These are phyloP conservation scores for Quiscalus mexicanus DNA, from an alignment of 2,113 vertebrate genomes.

Conservation along the genomic window DNA sequence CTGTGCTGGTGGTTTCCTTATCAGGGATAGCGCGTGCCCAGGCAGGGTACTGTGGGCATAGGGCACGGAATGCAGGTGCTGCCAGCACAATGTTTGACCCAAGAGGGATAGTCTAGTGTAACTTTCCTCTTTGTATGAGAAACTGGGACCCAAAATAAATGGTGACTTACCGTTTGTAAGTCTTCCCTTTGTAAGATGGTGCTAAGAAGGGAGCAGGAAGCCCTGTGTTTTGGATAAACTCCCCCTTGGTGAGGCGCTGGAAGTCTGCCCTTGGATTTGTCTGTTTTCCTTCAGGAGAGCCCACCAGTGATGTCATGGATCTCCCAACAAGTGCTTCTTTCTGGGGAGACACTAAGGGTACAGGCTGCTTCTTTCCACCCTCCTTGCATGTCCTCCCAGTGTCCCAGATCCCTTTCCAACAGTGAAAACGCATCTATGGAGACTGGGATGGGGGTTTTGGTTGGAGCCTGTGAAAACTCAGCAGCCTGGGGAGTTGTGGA, in stretches of 20 bases:
- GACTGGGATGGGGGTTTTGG: not conserved
- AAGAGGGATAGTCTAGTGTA: not conserved
- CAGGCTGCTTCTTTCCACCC: not conserved
- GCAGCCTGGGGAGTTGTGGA: not conserved
- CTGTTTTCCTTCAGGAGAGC: not conserved
- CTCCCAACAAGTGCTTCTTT: not conserved
- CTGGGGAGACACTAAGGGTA: not conserved
- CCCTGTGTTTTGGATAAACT: not conserved
- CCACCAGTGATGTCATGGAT: rapidly evolving
- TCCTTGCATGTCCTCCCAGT: rapidly evolving
- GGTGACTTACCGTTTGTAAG: not conserved
- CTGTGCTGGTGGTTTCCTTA: not conserved
- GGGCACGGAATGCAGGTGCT: not conserved
- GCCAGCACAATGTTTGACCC: not conserved
- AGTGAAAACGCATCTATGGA: not conserved
- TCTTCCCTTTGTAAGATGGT: not conserved
- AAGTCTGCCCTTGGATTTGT: not conserved
- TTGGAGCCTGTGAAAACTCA: not conserved
- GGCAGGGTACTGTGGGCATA: not conserved
- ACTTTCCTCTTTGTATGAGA: not conserved
- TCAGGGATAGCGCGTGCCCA: not conserved
- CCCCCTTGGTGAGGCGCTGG: not conserved
- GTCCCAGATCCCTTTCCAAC: not conserved
- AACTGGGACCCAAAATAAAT: not conserved
- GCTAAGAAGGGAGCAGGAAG: not conserved